phyloP scores from a whole-genome alignment of 2,797 vertebrate species.

The Artibeus jamaicensis region DNA sequence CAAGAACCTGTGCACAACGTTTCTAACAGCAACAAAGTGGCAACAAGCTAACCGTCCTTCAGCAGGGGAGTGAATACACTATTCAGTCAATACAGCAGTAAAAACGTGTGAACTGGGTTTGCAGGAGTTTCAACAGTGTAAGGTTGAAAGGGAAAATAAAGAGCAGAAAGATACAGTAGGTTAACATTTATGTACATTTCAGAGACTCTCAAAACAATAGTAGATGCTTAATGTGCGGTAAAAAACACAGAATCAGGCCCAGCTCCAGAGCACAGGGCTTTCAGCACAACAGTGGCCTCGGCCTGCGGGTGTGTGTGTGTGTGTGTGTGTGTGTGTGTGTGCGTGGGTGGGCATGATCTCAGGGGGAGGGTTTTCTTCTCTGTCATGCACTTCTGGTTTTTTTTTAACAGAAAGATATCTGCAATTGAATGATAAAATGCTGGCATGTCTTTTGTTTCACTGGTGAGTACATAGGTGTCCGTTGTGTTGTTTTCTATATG shows the following conservation, averaged over 20 bases:
- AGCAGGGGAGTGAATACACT: not conserved
- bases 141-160: not conserved
- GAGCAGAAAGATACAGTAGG: not conserved
- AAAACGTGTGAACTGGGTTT: not conserved
- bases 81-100: not conserved
- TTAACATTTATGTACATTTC: not conserved
- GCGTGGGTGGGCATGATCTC: no score
- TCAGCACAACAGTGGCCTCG: not conserved
- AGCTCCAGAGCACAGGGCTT: no score
- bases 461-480: not conserved
- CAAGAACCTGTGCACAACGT: not conserved
- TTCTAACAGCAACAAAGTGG: not conserved
- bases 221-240: not conserved
- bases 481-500: not conserved
- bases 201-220: not conserved
- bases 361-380: not conserved
- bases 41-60: not conserved
- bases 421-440: not conserved
- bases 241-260: not conserved
- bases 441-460: not conserved
- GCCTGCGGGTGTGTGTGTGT: fast-evolving
- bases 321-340: no score
- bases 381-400: not conserved
- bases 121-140: not conserved
- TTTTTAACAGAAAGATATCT: not conserved